A percentile compares a stretch with the other conserved stretches of the same genome.
These are phyloP conservation scores for Tetrao urogallus DNA, from an alignment of 2,113 vertebrate species.

Conservation along the genomic window DNA sequence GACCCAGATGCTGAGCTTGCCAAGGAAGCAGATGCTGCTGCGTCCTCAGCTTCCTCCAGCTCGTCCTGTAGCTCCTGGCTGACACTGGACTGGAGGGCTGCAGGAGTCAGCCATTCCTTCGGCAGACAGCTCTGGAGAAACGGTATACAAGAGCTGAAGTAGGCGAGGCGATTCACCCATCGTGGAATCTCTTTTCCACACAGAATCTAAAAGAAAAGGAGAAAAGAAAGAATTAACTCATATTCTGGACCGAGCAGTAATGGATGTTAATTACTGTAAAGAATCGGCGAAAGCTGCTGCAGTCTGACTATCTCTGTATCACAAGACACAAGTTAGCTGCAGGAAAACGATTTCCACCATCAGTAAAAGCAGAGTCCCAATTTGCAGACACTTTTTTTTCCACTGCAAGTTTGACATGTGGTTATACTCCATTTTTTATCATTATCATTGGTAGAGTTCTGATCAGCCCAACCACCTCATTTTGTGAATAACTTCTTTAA, in stretches of 20 bases:
- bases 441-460: neutral
- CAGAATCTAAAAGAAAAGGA: constrained; percentile 83
- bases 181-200: constrained; percentile 98
- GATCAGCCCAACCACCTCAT: neutral
- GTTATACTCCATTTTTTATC: neutral
- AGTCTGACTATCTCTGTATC: neutral
- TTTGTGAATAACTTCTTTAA: neutral
- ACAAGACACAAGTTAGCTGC: neutral
- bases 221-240: neutral
- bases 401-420: neutral
- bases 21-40: constrained; percentile 85
- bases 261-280: neutral
- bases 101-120: constrained; percentile 97
- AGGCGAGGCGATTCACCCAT: constrained; percentile 98
- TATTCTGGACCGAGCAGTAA: neutral
- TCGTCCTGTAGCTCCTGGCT: constrained; percentile 96
- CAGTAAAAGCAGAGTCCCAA: neutral
- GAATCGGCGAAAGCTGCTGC: neutral
- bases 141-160: constrained; percentile 99
- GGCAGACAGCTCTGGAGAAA: constrained; percentile 99
- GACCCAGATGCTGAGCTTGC: constrained; percentile 79
- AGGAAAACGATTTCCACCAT: neutral
- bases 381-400: neutral
- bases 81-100: constrained; percentile 96
- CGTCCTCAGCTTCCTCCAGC: constrained; percentile 94